A percentile compares a stretch with the other conserved stretches of the same genome.
phyloP scores from a whole-genome alignment of 2,113 vertebrate species.

The Prolemur simus region DNA sequence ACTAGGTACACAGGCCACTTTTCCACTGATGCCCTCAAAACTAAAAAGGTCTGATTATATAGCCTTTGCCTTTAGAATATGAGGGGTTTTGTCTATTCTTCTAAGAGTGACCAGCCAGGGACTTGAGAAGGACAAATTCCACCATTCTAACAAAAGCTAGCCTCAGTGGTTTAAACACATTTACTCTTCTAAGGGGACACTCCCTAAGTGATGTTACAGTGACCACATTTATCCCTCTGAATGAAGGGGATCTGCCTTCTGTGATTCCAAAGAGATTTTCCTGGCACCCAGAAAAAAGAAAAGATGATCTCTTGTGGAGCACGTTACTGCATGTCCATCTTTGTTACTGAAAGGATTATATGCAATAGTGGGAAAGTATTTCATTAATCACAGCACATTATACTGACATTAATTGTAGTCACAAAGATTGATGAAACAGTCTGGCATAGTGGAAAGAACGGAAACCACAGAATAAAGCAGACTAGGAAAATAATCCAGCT shows the following conservation, averaged over 20 bases:
- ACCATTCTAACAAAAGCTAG: neutral
- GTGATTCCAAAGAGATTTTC: neutral
- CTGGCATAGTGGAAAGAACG: neutral
- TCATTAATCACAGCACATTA: neutral
- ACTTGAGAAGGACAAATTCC: neutral
- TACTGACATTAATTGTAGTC: neutral
- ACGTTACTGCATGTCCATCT: neutral
- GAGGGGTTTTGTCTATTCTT: neutral
- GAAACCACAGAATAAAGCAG: neutral
- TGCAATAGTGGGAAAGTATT: neutral
- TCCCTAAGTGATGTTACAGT: neutral
- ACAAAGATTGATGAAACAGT: neutral
- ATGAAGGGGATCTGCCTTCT: neutral
- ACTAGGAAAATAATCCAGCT: neutral
- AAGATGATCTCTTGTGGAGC: neutral
- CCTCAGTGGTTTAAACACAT: neutral
- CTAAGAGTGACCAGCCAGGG: neutral
- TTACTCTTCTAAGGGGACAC: neutral
- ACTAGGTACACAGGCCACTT: neutral
- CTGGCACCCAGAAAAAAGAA: neutral
- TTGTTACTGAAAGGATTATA: neutral
- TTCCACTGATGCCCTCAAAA: neutral
- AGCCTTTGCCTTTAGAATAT: neutral
- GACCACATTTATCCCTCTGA: neutral
- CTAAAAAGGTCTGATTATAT: neutral